These are phyloP conservation scores for Drepana falcataria DNA, from an alignment of 2,888 invertebrate species.

Conservation along the genomic window DNA sequence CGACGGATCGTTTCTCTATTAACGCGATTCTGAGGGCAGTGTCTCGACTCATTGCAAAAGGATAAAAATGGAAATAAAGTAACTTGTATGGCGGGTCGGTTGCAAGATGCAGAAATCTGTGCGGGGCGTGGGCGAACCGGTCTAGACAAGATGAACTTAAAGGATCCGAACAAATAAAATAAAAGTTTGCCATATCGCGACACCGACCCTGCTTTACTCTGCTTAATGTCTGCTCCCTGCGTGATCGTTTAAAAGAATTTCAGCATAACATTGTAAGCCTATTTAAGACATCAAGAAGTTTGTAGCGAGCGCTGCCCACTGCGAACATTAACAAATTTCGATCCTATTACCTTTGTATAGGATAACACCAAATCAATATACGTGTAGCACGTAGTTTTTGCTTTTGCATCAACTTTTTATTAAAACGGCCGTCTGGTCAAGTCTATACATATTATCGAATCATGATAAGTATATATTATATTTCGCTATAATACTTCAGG, in stretches of 20 bases:
- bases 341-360: too few species aligned
- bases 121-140: conserved; percentile 70
- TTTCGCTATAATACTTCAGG: too few species aligned
- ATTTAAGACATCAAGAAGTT: background rate
- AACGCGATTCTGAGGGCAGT: conserved; percentile 52
- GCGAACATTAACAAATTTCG: too few species aligned
- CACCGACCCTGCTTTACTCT: conserved; percentile 48
- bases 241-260: conserved; percentile 21
- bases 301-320: too few species aligned
- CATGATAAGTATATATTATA: too few species aligned
- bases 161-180: conserved; percentile 69
- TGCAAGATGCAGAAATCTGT: conserved; percentile 78
- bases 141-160: conserved; percentile 76
- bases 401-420: too few species aligned
- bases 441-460: too few species aligned
- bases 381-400: too few species aligned
- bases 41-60: conserved; percentile 66
- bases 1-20: conserved; percentile 56
- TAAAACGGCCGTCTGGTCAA: too few species aligned
- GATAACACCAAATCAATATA: too few species aligned
- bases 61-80: conserved; percentile 71
- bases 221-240: conserved; percentile 48
- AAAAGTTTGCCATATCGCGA: conserved; percentile 60
- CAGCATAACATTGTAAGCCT: conserved; percentile 12
- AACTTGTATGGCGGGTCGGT: conserved; percentile 71